These are phyloP conservation scores for Acleris literana DNA, from an alignment of 2,888 invertebrate genomes.

Conservation along the genomic window DNA sequence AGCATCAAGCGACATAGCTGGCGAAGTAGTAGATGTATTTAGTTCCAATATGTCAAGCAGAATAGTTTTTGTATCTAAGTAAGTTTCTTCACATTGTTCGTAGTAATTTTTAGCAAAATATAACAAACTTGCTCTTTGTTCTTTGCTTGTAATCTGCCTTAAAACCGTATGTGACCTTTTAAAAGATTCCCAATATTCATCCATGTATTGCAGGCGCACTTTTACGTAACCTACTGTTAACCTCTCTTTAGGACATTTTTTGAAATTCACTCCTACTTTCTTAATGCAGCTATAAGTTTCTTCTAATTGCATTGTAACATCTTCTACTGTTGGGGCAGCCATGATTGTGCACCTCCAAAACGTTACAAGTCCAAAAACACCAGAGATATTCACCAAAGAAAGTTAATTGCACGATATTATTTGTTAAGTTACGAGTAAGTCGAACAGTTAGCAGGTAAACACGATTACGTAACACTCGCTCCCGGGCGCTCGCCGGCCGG, in stretches of 20 bases:
- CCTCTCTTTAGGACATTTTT: background rate
- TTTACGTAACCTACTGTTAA: constrained; percentile 1
- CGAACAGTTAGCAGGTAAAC: too few relatives aligned
- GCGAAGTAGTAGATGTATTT: too few relatives aligned
- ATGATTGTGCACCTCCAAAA: too few relatives aligned
- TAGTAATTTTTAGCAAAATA: background rate
- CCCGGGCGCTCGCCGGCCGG: too few relatives aligned
- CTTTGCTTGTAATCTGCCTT: background rate
- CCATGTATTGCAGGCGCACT: background rate
- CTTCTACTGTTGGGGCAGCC: too few relatives aligned
- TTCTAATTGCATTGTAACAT: too few relatives aligned
- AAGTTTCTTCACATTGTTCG: background rate
- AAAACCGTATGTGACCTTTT: background rate
- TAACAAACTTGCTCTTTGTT: background rate
- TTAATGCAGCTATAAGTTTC: background rate
- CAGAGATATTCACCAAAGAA: too few relatives aligned
- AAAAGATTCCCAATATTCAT: constrained; percentile 1
- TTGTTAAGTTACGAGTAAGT: too few relatives aligned
- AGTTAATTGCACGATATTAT: too few relatives aligned
- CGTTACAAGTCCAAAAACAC: too few relatives aligned
- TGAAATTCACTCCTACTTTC: background rate
- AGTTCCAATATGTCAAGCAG: too few relatives aligned
- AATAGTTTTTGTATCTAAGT: background rate
- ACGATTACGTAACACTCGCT: too few relatives aligned
- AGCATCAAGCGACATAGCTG: background rate